These are phyloP conservation scores for Unio delphinus DNA, from an alignment of 2,888 invertebrate genomes.

Conservation along the genomic window DNA sequence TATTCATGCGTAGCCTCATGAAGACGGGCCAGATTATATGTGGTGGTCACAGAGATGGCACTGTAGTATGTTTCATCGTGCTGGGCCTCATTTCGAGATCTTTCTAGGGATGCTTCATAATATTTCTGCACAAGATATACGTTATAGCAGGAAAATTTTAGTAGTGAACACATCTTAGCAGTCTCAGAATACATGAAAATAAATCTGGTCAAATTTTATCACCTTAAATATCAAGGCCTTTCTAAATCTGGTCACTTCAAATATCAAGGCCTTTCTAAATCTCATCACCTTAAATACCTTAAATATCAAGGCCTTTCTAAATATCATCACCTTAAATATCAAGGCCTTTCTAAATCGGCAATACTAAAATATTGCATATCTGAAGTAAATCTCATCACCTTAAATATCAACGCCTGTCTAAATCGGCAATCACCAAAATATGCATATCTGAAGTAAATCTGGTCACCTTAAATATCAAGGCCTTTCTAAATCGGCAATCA, in stretches of 20 bases:
- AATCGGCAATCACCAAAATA: too few relatives aligned
- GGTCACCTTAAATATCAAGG: conserved; percentile 1
- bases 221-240: background rate
- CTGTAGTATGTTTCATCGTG: conserved; percentile 95
- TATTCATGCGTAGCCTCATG: conserved; percentile 93
- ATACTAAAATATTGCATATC: background rate
- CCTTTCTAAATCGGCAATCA: background rate
- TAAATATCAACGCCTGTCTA: too few relatives aligned
- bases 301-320: background rate
- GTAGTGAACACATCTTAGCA: background rate
- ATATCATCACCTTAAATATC: background rate
- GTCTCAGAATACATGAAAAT: too few relatives aligned
- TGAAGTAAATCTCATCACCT: too few relatives aligned
- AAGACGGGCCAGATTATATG: conserved; percentile 94
- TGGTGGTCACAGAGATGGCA: conserved; percentile 95
- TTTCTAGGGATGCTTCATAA: conserved; percentile 87
- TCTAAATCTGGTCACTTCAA: too few relatives aligned
- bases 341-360: background rate
- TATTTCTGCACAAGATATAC: conserved; percentile 66
- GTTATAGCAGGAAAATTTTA: background rate
- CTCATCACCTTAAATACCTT: too few relatives aligned
- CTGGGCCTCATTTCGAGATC: conserved; percentile 84
- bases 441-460: too few relatives aligned
- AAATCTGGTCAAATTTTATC: background rate
- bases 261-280: background rate